These are phyloP conservation scores for Archocentrus centrarchus DNA, from an alignment of 2,113 vertebrate species.

Conservation along the genomic window DNA sequence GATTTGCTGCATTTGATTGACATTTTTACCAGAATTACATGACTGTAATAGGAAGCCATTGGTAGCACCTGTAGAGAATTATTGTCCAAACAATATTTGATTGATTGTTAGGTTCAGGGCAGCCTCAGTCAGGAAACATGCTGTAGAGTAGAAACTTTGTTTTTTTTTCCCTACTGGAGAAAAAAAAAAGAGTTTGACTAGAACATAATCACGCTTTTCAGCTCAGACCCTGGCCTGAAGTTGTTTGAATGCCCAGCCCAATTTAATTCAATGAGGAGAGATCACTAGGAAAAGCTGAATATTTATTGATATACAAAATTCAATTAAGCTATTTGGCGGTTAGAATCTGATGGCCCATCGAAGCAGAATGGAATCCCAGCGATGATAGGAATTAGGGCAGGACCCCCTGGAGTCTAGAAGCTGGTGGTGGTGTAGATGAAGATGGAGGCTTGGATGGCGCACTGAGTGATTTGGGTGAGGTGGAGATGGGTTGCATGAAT, in stretches of 20 bases:
- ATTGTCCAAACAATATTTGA: slow-evolving; percentile 27
- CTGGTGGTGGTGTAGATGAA: no score
- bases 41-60: not conserved
- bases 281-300: no score
- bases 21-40: slow-evolving; percentile 46
- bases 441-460: no score
- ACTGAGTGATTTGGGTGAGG: no score
- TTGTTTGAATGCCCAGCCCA: not conserved
- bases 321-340: no score
- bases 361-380: no score
- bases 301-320: no score
- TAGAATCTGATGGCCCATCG: no score
- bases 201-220: not conserved
- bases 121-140: not conserved
- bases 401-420: no score
- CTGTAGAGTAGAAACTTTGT: not conserved
- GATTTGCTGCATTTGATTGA: slow-evolving; percentile 20
- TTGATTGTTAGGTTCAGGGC: slow-evolving; percentile 17
- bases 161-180: not conserved
- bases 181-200: not conserved
- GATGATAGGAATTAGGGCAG: no score
- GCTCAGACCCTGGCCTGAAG: not conserved
- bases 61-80: not conserved
- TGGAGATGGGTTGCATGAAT: no score
- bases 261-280: no score